Evolutionary conservation across 2,888 invertebrate genomes (phyloP).

Genomic region (Chymomyza amoena): DNA sequence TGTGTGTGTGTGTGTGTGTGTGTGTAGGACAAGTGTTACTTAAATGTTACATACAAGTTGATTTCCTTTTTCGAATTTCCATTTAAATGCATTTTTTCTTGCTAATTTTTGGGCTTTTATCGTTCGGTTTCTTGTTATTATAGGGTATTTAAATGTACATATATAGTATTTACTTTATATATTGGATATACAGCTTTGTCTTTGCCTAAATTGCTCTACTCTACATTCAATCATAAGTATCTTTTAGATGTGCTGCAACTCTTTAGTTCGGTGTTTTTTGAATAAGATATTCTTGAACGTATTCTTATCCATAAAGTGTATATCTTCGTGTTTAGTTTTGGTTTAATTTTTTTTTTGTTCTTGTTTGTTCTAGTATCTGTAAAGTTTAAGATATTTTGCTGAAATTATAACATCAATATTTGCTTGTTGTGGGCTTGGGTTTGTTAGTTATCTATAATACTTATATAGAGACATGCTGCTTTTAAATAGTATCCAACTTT

Average conservation of each 20-base stretch:
- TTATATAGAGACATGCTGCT: neutral
- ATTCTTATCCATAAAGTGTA: neutral
- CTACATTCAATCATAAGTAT: neutral
- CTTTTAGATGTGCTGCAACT: neutral
- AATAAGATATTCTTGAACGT: neutral
- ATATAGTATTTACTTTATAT: slow-evolving; percentile 5
- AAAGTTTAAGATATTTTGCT: neutral
- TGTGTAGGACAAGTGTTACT: slow-evolving; percentile 43
- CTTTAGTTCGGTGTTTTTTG: neutral
- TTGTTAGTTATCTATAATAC: neutral
- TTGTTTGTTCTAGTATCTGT: neutral
- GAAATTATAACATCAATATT: neutral
- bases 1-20: slow-evolving; percentile 24
- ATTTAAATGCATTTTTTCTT: slow-evolving; percentile 53
- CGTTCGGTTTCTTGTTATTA: neutral
- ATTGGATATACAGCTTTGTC: neutral
- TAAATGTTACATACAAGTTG: slow-evolving; percentile 65
- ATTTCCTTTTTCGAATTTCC: slow-evolving; percentile 57
- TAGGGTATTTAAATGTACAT: slow-evolving; percentile 24
- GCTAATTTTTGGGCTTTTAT: slow-evolving; percentile 8
- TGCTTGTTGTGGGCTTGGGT: neutral
- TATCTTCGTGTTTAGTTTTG: neutral
- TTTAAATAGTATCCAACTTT: neutral
- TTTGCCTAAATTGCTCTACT: neutral
- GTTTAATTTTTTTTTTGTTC: neutral